Evolutionary conservation across 2,888 invertebrate genomes (phyloP).

Genomic region (Stegana nigrithorax): DNA sequence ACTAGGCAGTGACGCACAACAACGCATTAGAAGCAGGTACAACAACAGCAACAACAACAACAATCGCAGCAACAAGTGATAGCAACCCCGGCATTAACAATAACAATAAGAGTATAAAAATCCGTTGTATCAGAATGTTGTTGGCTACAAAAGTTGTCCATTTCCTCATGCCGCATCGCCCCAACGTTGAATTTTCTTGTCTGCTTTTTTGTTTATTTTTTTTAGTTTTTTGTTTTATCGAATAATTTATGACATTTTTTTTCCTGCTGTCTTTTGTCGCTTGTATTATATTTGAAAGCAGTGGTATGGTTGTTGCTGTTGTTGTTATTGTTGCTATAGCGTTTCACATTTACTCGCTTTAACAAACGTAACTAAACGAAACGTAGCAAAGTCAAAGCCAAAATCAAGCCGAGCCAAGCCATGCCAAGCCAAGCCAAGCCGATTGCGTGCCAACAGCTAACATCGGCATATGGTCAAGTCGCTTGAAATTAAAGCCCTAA

Average conservation of each 20-base stretch:
- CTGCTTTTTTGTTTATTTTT: slow-evolving; percentile 9
- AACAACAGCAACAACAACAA: slow-evolving; percentile 21
- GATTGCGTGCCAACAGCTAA: slow-evolving; percentile 16
- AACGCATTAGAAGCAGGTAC: neutral
- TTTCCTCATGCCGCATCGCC: neutral
- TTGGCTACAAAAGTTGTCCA: neutral
- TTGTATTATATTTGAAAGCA: slow-evolving; percentile 51
- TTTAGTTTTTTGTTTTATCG: slow-evolving; percentile 39
- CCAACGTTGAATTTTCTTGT: too few species aligned
- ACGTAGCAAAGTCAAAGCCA: slow-evolving; percentile 32
- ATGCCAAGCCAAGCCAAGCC: too few species aligned
- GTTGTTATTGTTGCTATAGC: slow-evolving; percentile 2
- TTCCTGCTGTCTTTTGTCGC: slow-evolving; percentile 58
- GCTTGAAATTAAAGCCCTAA: neutral
- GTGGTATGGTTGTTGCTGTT: neutral
- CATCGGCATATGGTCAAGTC: slow-evolving; percentile 1
- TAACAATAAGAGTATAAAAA: slow-evolving; percentile 23
- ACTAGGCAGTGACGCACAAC: slow-evolving; percentile 2
- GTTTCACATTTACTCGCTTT: slow-evolving; percentile 13
- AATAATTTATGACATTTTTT: slow-evolving; percentile 64
- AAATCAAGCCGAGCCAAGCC: too few species aligned
- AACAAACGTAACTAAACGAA: slow-evolving; percentile 17
- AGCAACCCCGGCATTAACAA: too few species aligned
- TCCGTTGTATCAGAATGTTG: slow-evolving; percentile 25
- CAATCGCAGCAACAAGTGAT: too few species aligned